Evolutionary conservation across 2,797 vertebrate species (phyloP).

Genomic region (Galaxias olidus): DNA sequence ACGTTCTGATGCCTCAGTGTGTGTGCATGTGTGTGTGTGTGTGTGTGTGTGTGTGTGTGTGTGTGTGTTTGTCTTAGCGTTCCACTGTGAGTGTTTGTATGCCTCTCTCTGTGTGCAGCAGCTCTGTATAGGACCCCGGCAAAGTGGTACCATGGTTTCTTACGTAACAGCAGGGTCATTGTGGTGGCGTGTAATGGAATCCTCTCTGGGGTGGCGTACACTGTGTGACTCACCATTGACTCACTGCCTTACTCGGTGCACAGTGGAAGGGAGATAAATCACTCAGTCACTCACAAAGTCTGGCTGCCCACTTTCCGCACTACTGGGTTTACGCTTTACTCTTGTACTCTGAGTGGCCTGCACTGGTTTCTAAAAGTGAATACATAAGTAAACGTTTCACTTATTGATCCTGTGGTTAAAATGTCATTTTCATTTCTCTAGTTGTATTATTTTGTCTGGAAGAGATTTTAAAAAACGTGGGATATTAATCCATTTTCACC

Average conservation of each 20-base stretch:
- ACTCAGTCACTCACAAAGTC: slow-evolving; percentile 41
- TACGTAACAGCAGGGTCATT: slow-evolving; percentile 54
- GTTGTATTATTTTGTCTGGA: no score
- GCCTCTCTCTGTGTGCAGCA: background rate
- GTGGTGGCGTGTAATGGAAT: slow-evolving; percentile 53
- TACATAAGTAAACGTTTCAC: background rate
- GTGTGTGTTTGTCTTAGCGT: background rate
- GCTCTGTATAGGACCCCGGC: slow-evolving; percentile 24
- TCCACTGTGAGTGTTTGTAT: background rate
- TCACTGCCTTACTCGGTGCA: slow-evolving; percentile 16
- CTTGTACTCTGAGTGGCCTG: slow-evolving; percentile 5
- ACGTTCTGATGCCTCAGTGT: slow-evolving; percentile 13
- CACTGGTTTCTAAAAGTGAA: background rate
- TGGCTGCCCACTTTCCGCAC: slow-evolving; percentile 26
- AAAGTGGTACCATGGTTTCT: slow-evolving; percentile 38
- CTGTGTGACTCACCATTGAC: slow-evolving; percentile 54
- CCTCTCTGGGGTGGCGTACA: slow-evolving; percentile 54
- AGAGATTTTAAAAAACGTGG: no score
- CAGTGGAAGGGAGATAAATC: slow-evolving; percentile 51
- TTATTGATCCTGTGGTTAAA: background rate
- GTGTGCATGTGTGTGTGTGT: slow-evolving; percentile 18
- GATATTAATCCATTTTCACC: no score
- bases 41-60: slow-evolving; percentile 1
- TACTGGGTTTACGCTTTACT: slow-evolving; percentile 18
- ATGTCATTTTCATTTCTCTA: no score